phyloP scores from a whole-genome alignment of 2,888 invertebrate species.

The Leptinotarsa haldemani region DNA sequence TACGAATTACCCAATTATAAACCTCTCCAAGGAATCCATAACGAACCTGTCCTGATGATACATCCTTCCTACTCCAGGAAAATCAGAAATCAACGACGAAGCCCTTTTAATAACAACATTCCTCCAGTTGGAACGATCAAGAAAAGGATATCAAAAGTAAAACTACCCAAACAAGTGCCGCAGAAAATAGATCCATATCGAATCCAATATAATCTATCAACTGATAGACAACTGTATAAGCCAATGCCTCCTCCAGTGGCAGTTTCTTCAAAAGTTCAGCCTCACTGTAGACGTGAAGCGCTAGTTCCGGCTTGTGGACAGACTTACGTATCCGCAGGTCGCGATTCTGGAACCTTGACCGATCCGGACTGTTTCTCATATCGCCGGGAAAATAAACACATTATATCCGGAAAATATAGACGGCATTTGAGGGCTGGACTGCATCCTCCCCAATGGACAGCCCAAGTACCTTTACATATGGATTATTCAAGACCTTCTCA shows the following conservation, averaged over 20 bases:
- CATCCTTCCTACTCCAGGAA: conserved; percentile 90
- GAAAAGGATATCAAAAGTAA: conserved; percentile 53
- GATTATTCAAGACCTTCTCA: conserved; percentile 88
- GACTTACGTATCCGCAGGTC: conserved; percentile 58
- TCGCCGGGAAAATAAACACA: conserved; percentile 61
- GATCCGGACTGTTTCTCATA: conserved; percentile 63
- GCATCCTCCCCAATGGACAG: conserved; percentile 65
- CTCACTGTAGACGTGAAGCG: conserved; percentile 60
- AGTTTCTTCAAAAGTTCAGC: conserved; percentile 57
- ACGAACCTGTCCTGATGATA: conserved; percentile 89
- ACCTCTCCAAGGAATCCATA: conserved; percentile 84
- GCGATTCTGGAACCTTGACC: conserved; percentile 63
- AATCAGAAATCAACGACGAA: no score
- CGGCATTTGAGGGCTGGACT: conserved; percentile 69
- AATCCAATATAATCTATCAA: conserved; percentile 49
- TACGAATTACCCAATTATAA: no score
- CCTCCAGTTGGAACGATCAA: conserved; percentile 65
- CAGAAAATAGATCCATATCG: conserved; percentile 61
- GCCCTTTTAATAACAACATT: conserved; percentile 86
- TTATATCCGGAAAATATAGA: conserved; percentile 68
- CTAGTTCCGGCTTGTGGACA: conserved; percentile 65
- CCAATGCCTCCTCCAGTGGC: conserved; percentile 62
- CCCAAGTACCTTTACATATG: conserved; percentile 71
- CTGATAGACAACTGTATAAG: conserved; percentile 59
- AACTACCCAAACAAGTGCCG: conserved; percentile 61